Conservation (phyloP, 2,797 vertebrate genomes). For the Enteromius fasciolatus region DNA sequence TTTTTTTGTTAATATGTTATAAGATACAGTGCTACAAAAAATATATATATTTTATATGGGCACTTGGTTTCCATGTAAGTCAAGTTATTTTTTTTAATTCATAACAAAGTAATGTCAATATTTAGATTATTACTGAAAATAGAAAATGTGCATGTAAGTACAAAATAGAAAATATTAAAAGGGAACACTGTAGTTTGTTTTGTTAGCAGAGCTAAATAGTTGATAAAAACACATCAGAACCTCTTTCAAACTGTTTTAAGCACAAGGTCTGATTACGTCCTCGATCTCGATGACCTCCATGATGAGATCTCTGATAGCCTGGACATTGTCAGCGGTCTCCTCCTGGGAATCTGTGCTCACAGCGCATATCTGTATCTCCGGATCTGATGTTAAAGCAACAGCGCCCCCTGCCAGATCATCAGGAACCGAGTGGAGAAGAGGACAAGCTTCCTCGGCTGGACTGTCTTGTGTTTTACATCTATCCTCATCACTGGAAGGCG, state of each 20-base stretch:
- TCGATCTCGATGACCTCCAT: slow-evolving; percentile 73
- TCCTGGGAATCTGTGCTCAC: slow-evolving; percentile 21
- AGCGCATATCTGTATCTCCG: neutral
- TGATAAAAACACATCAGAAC: neutral
- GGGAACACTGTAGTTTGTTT: slow-evolving; percentile 9
- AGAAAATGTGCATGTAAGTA: neutral
- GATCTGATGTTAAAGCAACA: slow-evolving; percentile 19
- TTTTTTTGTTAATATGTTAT: neutral
- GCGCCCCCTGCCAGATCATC: slow-evolving; percentile 55
- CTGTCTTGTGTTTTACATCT: neutral
- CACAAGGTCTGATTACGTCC: slow-evolving; percentile 41
- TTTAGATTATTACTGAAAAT: neutral
- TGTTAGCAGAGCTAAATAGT: neutral
- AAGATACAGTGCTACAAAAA: neutral
- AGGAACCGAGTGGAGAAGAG: slow-evolving; percentile 5
- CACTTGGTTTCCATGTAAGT: neutral
- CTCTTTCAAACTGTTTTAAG: neutral
- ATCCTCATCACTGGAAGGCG: neutral
- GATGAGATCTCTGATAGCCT: slow-evolving; percentile 72
- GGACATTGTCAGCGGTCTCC: slow-evolving; percentile 63
- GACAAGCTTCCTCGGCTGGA: neutral
- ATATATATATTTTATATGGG: neutral
- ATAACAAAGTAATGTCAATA: neutral
- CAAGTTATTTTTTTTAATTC: neutral
- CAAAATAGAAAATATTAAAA: neutral